Evolutionary conservation across 2,888 invertebrate genomes (phyloP), one percentile per base, ranked within the genome.

Genomic region (Trilocha varians): DNA sequence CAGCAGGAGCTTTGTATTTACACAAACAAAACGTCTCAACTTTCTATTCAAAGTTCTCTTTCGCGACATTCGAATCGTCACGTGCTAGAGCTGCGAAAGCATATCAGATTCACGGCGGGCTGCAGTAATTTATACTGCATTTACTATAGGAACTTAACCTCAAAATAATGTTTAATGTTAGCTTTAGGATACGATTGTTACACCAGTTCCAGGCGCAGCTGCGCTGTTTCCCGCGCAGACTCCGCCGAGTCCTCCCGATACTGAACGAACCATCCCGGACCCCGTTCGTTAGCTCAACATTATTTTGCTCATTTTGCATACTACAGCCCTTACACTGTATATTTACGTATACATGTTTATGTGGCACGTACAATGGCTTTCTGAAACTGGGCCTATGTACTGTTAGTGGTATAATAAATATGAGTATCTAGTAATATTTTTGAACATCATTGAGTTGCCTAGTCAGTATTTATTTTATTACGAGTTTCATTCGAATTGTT

Each of bases 11-110:
- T 84, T 83, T 70, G 83, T 84, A 82, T 84, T 83, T 76, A 85
- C 82, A 84, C 85, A 85, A 82, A 84, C 78, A 78, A 84, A 85
- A 70, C 83, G 78, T 76, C 80, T 75, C 62, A 83, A 65, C 73
- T 85, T 83, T 52, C 82, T 73, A 56, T 72, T 75, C 56, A 83
- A 65, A 52, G 71, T 79, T 73, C 78, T 76, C 70, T 74, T 79
- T 65, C 83, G 83, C 82, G 77, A 83, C 84, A 84, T 84, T 80
- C 83, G 82, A 78, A 65, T 65, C 70, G 69, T 54, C 62, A 73
- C 65, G 58, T 50, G 56, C 56, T 58, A 48, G 51, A 55, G 59
- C 59, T 66, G 56, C 59, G 52, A 57, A 56, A 55, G 56, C 63
- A 48, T 66, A 66, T 55, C 49, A 51, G 52, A 55, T 47, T 46